Conservation (phyloP, 1,140 invertebrate genomes). For the Calosoma granatense region DNA sequence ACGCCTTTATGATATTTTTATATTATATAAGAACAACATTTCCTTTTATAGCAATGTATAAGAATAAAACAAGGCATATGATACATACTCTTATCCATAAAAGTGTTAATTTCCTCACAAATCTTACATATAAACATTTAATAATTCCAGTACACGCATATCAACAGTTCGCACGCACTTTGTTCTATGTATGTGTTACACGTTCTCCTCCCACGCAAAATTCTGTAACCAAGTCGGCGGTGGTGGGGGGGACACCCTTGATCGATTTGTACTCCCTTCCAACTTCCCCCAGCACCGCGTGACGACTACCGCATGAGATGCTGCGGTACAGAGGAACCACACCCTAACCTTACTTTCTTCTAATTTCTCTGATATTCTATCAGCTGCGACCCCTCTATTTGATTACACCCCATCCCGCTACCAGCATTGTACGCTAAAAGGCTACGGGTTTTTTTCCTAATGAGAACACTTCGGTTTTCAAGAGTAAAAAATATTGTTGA, state of each 20-base stretch:
- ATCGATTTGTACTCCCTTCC: neutral
- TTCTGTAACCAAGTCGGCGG: neutral
- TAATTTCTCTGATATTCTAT: neutral
- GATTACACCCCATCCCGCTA: too few species aligned
- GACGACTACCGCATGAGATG: neutral
- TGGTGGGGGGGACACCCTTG: neutral
- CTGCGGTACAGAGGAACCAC: neutral
- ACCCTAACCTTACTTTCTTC: neutral
- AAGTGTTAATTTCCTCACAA: neutral
- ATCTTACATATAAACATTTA: neutral
- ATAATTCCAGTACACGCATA: neutral
- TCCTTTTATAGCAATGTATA: too few species aligned
- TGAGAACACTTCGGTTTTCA: too few species aligned
- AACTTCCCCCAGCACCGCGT: neutral
- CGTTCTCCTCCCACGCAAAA: neutral
- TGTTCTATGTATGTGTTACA: neutral
- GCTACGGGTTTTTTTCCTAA: too few species aligned
- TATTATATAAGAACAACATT: too few species aligned
- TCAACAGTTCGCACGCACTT: neutral
- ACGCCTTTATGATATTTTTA: too few species aligned
- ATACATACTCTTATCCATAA: too few species aligned
- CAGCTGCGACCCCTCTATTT: neutral
- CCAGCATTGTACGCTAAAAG: too few species aligned
- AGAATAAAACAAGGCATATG: too few species aligned
- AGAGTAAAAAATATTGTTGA: too few species aligned